Base-by-base conservation (phyloP, 2,797 vertebrate species). In the Siniperca scherzeri region DNA sequence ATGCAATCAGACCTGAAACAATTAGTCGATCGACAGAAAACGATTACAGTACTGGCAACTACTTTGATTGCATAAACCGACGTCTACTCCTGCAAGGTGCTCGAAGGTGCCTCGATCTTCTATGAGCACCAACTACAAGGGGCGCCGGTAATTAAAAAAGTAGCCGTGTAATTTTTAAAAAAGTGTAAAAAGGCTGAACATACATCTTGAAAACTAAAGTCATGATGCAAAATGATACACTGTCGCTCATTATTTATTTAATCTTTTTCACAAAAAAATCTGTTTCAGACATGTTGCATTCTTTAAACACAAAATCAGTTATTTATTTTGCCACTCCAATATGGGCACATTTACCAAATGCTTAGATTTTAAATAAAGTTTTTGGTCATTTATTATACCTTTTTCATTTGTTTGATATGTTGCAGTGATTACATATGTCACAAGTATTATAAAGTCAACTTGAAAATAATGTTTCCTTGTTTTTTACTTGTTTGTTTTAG, bases 11-110 rank as follows among this genome's bases (percentile, higher is more conserved):
- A 12, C 10, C 40, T 42, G 40, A 11, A 42, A 42, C 40, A 11
- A 12, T 12, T 42, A 42, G 40, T 42, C 38, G 40, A 42, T 11
- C 40, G 11, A 12, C 10, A 42, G 40, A 42, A 42, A 42, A 42
- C 40, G 11, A 42, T 42, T 42, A 42, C 40, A 42, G 40, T 42
- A 42, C 40, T 11, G 10, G 10, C 40, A 42, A 12, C 40, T 42
- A 11, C 11, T 42, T 42, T 42, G 40, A 42, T 40, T 40, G 38
- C 38, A 40, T 7, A 10, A 40, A 38, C 27, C 27, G 27, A 96
- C 62, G 78, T 97, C 74, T 94, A 96, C 0, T 96, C 96, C 85
- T 96, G 95, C 91, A 95, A 95, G 78, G 96, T 97, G 81, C 89
- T 95, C 69, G 94, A 96, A 3, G 96, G 96, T 0, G 89, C 91